Evolutionary conservation across 2,113 vertebrate species (phyloP).

Genomic region (Pomatostomus ruficeps): DNA sequence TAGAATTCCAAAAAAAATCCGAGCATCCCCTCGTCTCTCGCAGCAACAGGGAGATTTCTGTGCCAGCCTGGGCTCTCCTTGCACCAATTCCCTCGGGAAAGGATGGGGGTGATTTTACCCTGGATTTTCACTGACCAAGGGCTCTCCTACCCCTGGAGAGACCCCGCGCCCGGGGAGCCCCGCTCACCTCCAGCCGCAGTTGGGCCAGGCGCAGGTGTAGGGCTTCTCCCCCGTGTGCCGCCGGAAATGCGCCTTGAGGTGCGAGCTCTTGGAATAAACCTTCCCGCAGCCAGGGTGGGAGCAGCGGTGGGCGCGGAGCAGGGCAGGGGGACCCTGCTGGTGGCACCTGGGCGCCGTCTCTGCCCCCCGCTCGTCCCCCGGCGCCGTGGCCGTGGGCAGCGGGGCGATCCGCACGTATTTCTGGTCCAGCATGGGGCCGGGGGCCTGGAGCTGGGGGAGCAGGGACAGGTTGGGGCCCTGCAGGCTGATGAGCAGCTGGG

Average conservation of each 20-base stretch:
- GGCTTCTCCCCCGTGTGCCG: constrained; percentile 84
- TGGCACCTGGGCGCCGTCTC: constrained; percentile 50
- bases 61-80: neutral
- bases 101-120: neutral
- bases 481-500: constrained; percentile 80
- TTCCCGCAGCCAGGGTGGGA: constrained; percentile 84
- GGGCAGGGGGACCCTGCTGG: constrained; percentile 55
- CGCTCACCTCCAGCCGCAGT: constrained; percentile 84
- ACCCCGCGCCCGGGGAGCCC: accelerated
- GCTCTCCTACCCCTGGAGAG: neutral
- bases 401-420: constrained; percentile 86
- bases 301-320: constrained; percentile 77
- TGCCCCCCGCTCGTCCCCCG: constrained; percentile 8
- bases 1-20: too few species aligned
- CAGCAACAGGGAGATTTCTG: accelerated
- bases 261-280: constrained; percentile 88
- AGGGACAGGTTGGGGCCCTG: constrained; percentile 75
- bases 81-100: neutral
- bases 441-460: constrained; percentile 40
- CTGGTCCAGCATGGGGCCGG: constrained; percentile 66
- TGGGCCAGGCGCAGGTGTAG: constrained; percentile 83
- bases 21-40: too few species aligned
- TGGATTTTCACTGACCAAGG: neutral
- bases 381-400: constrained; percentile 66
- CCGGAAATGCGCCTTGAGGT: constrained; percentile 83